phyloP scores from a whole-genome alignment of 2,888 invertebrate species.

The Sinohyriopsis cumingii region DNA sequence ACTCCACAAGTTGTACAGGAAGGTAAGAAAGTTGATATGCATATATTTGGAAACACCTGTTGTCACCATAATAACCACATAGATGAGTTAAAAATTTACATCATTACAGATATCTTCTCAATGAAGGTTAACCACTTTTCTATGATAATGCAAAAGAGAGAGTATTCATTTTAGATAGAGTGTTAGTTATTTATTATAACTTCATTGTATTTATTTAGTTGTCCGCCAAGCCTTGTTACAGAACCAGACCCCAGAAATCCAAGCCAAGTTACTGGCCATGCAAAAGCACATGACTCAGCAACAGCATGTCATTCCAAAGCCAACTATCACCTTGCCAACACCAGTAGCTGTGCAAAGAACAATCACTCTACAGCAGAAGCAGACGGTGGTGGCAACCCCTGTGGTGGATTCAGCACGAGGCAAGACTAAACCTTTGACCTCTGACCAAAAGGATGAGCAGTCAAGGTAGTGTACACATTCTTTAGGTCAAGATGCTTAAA shows the following conservation, averaged over 20 bases:
- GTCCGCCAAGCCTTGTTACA: constrained; percentile 93
- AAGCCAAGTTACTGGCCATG: constrained; percentile 90
- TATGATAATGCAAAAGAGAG: too few relatives aligned
- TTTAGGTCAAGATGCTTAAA: background rate
- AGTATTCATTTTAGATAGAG: too few relatives aligned
- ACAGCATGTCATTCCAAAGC: constrained; percentile 29
- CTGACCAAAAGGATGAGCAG: constrained; percentile 70
- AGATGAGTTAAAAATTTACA: too few relatives aligned
- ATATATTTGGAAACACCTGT: background rate
- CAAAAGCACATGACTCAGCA: constrained; percentile 78
- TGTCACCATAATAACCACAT: background rate
- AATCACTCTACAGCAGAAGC: constrained; percentile 10
- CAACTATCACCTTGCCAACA: constrained; percentile 10
- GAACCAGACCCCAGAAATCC: constrained; percentile 92
- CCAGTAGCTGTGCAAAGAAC: constrained; percentile 6
- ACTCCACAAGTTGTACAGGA: constrained; percentile 95
- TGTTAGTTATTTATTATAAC: too few relatives aligned
- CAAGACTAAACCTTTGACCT: constrained; percentile 55
- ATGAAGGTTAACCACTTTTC: too few relatives aligned
- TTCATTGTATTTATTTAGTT: constrained; percentile 76
- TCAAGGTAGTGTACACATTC: constrained; percentile 53
- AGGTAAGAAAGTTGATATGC: constrained; percentile 74
- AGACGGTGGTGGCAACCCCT: constrained; percentile 10
- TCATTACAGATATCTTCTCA: too few relatives aligned
- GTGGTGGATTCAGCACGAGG: constrained; percentile 24